These are phyloP conservation scores for Eudasyphora cyanicolor DNA, from an alignment of 2,888 invertebrate species.

Conservation along the genomic window DNA sequence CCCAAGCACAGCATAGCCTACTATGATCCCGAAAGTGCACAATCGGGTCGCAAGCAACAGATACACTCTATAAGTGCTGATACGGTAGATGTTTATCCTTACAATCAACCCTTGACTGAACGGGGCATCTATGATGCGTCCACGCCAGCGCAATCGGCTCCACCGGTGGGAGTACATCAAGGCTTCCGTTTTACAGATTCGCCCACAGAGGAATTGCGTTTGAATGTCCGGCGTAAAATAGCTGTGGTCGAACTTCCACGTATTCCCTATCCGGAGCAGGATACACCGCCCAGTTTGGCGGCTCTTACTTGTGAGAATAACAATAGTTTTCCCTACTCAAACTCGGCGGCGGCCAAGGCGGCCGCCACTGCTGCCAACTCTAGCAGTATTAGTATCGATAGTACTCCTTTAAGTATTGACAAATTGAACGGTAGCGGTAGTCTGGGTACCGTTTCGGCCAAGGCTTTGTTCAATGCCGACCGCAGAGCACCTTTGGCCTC, in stretches of 20 bases:
- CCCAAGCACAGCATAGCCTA: slow-evolving; percentile 78
- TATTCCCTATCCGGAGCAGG: slow-evolving; percentile 58
- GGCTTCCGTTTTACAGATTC: slow-evolving; percentile 73
- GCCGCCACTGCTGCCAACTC: slow-evolving; percentile 73
- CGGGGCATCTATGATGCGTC: slow-evolving; percentile 49
- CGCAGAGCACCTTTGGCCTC: slow-evolving; percentile 88
- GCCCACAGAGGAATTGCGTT: slow-evolving; percentile 75
- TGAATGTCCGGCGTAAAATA: slow-evolving; percentile 76
- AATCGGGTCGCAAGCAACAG: slow-evolving; percentile 77
- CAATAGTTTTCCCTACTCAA: slow-evolving; percentile 74
- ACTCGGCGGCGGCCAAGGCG: slow-evolving; percentile 68
- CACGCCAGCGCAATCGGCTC: slow-evolving; percentile 56
- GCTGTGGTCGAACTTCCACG: slow-evolving; percentile 75
- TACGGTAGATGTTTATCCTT: slow-evolving; percentile 76
- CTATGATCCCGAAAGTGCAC: slow-evolving; percentile 77
- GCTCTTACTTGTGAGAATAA: slow-evolving; percentile 70
- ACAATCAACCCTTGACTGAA: slow-evolving; percentile 70
- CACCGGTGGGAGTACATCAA: slow-evolving; percentile 67
- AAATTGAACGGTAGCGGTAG: slow-evolving; percentile 75
- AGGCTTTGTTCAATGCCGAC: slow-evolving; percentile 78
- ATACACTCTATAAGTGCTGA: slow-evolving; percentile 78
- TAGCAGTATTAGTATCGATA: slow-evolving; percentile 76
- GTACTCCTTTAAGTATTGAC: slow-evolving; percentile 74
- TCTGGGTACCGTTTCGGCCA: slow-evolving; percentile 73
- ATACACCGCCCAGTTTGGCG: slow-evolving; percentile 64